Base-by-base conservation (phyloP, 2,797 vertebrate genomes). In the Decapterus maruadsi region DNA sequence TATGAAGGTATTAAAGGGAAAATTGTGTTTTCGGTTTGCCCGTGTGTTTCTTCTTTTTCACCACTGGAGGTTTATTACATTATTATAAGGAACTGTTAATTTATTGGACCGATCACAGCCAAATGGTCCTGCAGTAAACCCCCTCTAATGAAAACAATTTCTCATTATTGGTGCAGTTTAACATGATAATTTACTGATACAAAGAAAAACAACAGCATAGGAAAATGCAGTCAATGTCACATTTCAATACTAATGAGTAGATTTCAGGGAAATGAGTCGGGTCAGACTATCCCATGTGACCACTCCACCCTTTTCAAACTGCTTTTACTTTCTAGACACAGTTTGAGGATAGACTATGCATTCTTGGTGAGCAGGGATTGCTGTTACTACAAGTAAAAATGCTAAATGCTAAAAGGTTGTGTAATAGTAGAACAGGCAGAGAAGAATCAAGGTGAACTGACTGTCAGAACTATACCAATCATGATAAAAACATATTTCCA, bases 401-500 rank as follows among this genome's bases (percentile, higher is more conserved):
- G n/a, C 6, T 48, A 36, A 17, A 36, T 71, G 36, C 42, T 46
- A 26, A 40, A 26, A 77, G 46, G 46, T 62, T 43, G 19, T 29
- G 43, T 9, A 38, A 29, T 8, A 16, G 12, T 26, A 51, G n/a
- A 38, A n/a, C 48, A 51, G 48, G 19, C 46, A 48, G 46, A 46
- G 7, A 46, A 46, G 45, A 48, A 9, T 54, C 11, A 57, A 67
- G 34, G 20, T 0, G 13, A 22, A 22, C n/a, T 73, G 17, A 45
- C 7, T 42, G n/a, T 63, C 29, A 56, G 43, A n/a, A 56, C 22
- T 14, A 38, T 63, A 55, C 73, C 17, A 63, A 51, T 29, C 9
- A 38, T 22, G 29, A 73, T 72, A 62, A 66, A 75, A 54, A 67
- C 63, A 51, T n/a, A 38, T 68, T 57, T 64, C n/a, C 66, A 13